These are phyloP conservation scores for Ascidia mentula DNA, from an alignment of 23 tunicate genomes.

Conservation along the genomic window DNA sequence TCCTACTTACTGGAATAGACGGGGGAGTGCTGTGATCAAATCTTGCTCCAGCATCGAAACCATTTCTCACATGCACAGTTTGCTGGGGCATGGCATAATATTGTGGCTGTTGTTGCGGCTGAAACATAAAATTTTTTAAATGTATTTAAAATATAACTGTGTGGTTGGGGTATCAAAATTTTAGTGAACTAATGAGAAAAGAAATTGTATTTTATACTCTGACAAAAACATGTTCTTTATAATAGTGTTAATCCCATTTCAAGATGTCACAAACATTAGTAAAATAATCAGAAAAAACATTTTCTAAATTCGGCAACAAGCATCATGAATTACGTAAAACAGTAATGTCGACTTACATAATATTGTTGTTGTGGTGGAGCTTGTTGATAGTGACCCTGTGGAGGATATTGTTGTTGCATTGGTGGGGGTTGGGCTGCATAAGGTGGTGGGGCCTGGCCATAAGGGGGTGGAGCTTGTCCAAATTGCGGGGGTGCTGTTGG, in stretches of 20 bases:
- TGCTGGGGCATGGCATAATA: conserved; percentile 5
- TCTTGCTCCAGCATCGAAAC: conserved; percentile 89
- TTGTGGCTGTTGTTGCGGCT: background rate
- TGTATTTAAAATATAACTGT: too few species aligned
- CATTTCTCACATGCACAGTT: conserved; percentile 53
- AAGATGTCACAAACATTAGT: too few species aligned
- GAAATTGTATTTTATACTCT: too few species aligned
- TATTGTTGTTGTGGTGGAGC: background rate
- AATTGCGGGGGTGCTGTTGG: background rate
- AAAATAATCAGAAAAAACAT: too few species aligned
- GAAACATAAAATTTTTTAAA: background rate
- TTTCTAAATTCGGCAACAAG: too few species aligned
- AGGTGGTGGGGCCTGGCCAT: background rate
- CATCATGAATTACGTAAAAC: too few species aligned
- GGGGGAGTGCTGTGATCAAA: conserved; percentile 42
- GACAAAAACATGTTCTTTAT: too few species aligned
- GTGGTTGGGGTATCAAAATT: too few species aligned
- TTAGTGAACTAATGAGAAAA: too few species aligned
- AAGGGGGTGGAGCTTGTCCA: background rate
- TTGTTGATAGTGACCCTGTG: background rate
- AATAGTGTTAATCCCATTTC: too few species aligned
- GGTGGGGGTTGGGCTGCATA: background rate
- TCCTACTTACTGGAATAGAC: conserved; percentile 54
- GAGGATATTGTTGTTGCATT: background rate
- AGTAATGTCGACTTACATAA: too few species aligned